Percentiles rank a stretch among this genome's conserved stretches.
Evolutionary conservation across 2,113 vertebrate genomes (phyloP).

Genomic region (Chloropsis cyanopogon): DNA sequence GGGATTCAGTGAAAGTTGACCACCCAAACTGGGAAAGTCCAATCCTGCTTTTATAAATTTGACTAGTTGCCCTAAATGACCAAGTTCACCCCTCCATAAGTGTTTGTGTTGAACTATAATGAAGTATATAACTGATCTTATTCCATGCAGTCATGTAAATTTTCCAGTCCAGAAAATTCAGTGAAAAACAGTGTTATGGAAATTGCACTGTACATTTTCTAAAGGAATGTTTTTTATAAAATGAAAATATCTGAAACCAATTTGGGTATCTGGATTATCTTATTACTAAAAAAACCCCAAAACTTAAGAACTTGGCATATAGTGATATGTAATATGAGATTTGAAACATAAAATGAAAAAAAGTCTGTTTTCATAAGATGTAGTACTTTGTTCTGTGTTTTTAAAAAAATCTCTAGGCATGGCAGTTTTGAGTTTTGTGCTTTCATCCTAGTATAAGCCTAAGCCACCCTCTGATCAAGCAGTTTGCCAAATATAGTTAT

Average conservation of each 20-base stretch:
- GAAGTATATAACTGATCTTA: background rate
- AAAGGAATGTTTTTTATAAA: background rate
- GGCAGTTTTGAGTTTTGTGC: background rate
- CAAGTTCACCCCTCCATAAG: background rate
- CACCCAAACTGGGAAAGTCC: background rate
- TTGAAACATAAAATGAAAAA: background rate
- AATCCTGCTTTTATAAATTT: background rate
- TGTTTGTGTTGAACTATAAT: background rate
- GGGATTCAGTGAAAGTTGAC: background rate
- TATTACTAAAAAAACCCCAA: background rate
- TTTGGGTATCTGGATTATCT: background rate
- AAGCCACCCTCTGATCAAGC: background rate
- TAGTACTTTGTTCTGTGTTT: background rate
- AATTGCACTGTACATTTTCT: background rate
- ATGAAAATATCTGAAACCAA: background rate
- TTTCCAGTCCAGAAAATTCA: background rate
- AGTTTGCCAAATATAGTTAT: background rate
- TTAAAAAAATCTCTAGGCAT: background rate
- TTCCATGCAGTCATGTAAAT: background rate
- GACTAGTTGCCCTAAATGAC: background rate
- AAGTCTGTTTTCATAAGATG: background rate
- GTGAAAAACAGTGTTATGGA: background rate
- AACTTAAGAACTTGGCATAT: background rate
- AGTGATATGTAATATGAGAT: background rate
- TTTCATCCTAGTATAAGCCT: background rate